A percentile compares a stretch with the other conserved stretches of the same genome.
Evolutionary conservation across 2,797 vertebrate species (phyloP).

Genomic region (Coccyzus lansbergi): DNA sequence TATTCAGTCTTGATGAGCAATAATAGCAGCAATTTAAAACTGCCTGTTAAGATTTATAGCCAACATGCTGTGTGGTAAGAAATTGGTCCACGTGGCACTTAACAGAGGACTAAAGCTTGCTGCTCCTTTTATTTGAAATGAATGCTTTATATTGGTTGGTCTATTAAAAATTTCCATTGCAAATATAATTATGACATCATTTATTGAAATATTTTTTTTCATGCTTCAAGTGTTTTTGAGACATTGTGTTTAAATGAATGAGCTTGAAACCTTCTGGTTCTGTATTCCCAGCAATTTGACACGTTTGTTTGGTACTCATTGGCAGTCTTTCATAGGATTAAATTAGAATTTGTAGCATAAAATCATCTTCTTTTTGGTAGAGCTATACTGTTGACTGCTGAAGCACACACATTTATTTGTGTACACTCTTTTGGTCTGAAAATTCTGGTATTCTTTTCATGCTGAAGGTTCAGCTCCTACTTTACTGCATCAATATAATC

Average conservation of each 20-base stretch:
- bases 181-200: background rate
- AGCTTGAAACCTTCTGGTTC: background rate
- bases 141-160: background rate
- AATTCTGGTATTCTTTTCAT: background rate
- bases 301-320: background rate
- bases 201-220: constrained; percentile 1
- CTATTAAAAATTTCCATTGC: constrained; percentile 11
- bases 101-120: constrained; percentile 28
- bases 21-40: constrained; percentile 47
- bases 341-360: background rate
- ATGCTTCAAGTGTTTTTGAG: background rate
- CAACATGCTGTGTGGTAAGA: constrained; percentile 7
- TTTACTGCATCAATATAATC: background rate
- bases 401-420: background rate
- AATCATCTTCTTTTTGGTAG: background rate
- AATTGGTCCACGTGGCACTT: constrained; percentile 8
- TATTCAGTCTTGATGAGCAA: constrained; percentile 49
- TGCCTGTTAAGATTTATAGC: constrained; percentile 47
- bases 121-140: background rate
- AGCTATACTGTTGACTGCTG: background rate
- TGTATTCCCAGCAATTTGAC: background rate
- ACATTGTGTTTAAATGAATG: background rate
- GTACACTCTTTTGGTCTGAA: background rate
- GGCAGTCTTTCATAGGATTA: background rate
- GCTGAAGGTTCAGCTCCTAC: background rate